These are phyloP conservation scores for Meloidogyne hapla DNA, from an alignment of 1,140 invertebrate species.

Conservation along the genomic window DNA sequence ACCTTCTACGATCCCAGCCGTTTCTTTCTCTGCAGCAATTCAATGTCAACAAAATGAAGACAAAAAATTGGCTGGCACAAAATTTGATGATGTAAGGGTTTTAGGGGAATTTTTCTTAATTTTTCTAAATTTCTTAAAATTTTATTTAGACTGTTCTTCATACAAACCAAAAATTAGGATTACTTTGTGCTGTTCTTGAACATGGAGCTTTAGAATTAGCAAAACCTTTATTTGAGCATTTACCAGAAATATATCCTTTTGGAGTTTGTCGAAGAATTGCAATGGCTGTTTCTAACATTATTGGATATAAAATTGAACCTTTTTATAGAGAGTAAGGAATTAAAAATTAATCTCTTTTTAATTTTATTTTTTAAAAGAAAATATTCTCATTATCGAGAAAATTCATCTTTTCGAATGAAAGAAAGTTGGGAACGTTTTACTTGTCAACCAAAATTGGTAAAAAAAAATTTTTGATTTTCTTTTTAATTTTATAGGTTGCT, in stretches of 20 bases:
- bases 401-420: constrained; percentile 17
- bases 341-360: constrained; percentile 6
- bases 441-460: constrained; percentile 27
- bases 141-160: constrained; percentile 64
- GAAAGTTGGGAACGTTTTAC: constrained; percentile 38
- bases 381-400: constrained; percentile 28
- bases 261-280: constrained; percentile 74
- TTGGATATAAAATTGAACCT: constrained; percentile 82
- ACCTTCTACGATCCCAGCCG: constrained; percentile 19
- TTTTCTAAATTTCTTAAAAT: background rate
- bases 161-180: constrained; percentile 85
- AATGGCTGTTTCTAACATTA: constrained; percentile 75
- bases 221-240: constrained; percentile 74
- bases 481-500: constrained; percentile 12
- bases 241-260: constrained; percentile 79
- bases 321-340: constrained; percentile 76
- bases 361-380: constrained; percentile 38
- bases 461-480: constrained; percentile 11
- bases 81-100: constrained; percentile 41
- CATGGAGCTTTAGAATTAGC: constrained; percentile 87
- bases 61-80: constrained; percentile 37
- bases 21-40: constrained; percentile 39
- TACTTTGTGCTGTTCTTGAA: constrained; percentile 82
- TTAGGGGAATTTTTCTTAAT: background rate
- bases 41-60: constrained; percentile 42